Evolutionary conservation across 2,888 invertebrate species (phyloP).

Genomic region (Hypomecis punctinalis): DNA sequence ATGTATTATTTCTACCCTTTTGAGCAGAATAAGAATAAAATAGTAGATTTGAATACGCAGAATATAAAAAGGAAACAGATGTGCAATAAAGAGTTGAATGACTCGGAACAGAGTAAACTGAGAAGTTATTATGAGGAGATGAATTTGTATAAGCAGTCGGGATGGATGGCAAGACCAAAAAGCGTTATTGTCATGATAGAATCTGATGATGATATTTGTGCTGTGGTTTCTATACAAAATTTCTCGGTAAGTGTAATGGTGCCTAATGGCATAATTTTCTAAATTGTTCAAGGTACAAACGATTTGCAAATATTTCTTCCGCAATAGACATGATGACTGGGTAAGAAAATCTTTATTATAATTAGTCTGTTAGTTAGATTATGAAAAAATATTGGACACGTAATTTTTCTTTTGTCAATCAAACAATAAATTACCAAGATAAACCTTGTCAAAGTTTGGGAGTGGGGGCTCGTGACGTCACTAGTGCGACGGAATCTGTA

Average conservation of each 20-base stretch:
- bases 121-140: conserved; percentile 49
- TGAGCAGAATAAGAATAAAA: conserved; percentile 61
- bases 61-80: conserved; percentile 77
- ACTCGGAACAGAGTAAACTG: conserved; percentile 47
- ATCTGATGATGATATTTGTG: conserved; percentile 88
- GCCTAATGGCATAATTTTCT: too few species aligned
- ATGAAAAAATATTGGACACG: too few species aligned
- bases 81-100: conserved; percentile 80
- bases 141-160: conserved; percentile 48
- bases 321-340: too few species aligned
- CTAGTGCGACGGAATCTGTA: too few species aligned
- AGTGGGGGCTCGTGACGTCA: too few species aligned
- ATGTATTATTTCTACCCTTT: conserved; percentile 85
- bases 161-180: conserved; percentile 71
- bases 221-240: conserved; percentile 92
- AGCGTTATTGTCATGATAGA: conserved; percentile 87
- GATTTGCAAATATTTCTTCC: too few species aligned
- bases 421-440: too few species aligned
- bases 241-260: conserved; percentile 85
- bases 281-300: too few species aligned
- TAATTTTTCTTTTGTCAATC: too few species aligned
- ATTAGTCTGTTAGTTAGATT: too few species aligned
- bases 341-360: too few species aligned
- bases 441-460: too few species aligned
- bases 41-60: conserved; percentile 60